Evolutionary conservation across 1,140 invertebrate genomes (phyloP), one percentile per base, ranked within the genome.

Genomic region (Archivesica marissinica): DNA sequence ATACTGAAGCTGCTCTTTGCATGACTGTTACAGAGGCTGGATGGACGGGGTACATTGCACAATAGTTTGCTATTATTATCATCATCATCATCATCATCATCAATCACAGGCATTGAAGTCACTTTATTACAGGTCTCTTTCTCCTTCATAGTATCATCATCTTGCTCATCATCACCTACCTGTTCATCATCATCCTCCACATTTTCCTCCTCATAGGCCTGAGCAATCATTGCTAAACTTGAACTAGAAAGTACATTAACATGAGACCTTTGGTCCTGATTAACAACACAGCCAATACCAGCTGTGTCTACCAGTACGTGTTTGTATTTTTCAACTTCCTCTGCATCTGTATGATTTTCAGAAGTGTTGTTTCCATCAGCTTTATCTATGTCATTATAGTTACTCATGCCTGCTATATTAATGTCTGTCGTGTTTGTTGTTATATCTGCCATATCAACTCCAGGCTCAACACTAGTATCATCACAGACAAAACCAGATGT

Each of bases 151-250:
- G n/a, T n/a, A 52, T 74, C 25, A 44, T 44, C 39, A 52, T 11
- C 3, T n/a, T 17, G 4, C n/a, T 23, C 7, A 17, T 33, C 75
- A 23, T 52, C 39, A 28, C 28, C 38, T 47, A 1, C 41, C 25
- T 47, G 9, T 23, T 28, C 25, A 33, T 54, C 15, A 59, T 39
- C 35, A 59, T 23, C 30, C 39, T 77, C 54, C 23, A 39, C 33
- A 54, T 59, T 38, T 39, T 25, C 54, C 23, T 68, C 61, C 64
- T 50, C 52, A 66, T 68, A 41, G 4, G 38, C 75, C 25, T 41
- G n/a, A 56, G 50, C 15, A 41, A 59, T 61, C 33, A 64, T n/a
- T 13, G 25, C 1, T 61, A 61, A 78, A 20, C 54, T 47, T 25
- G 35, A 41, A 44, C 2, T 23, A 68, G 39, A 35, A 1, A 41